A percentile compares a stretch with the other conserved stretches of the same genome.
phyloP scores from a whole-genome alignment of 2,797 vertebrate species.

The Trachops cirrhosus region DNA sequence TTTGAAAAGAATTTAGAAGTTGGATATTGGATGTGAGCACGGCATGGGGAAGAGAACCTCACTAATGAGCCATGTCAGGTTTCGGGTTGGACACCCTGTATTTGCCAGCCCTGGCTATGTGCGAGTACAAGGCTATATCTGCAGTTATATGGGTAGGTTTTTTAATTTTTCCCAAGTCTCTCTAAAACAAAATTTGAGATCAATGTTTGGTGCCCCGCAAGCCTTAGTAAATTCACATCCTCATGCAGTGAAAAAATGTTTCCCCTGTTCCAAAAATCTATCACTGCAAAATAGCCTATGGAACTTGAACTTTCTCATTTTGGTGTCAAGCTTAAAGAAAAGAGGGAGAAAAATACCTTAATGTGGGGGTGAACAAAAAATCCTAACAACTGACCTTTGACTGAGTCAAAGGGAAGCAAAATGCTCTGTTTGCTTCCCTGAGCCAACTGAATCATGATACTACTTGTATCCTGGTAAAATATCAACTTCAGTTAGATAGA shows the following conservation, averaged over 20 bases:
- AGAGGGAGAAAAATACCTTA: background rate
- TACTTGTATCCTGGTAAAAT: background rate
- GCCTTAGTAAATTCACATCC: background rate
- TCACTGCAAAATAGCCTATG: background rate
- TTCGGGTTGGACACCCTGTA: too few species aligned
- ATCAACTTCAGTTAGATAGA: background rate
- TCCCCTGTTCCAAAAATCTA: background rate
- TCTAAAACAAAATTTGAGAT: background rate
- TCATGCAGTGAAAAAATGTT: background rate
- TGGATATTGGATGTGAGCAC: background rate
- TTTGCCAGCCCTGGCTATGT: background rate
- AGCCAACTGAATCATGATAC: background rate
- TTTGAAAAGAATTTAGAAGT: background rate
- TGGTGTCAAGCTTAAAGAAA: background rate
- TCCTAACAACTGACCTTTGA: constrained; percentile 8
- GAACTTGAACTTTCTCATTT: background rate
- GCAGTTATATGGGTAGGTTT: background rate
- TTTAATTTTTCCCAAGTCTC: background rate
- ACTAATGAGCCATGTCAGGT: background rate
- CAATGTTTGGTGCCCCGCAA: background rate
- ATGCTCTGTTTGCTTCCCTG: background rate
- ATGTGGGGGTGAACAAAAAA: background rate
- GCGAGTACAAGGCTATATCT: background rate
- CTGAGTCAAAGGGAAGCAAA: background rate
- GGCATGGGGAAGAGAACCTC: background rate